Conservation (phyloP, 2,888 invertebrate species). For the Blera fallax region DNA sequence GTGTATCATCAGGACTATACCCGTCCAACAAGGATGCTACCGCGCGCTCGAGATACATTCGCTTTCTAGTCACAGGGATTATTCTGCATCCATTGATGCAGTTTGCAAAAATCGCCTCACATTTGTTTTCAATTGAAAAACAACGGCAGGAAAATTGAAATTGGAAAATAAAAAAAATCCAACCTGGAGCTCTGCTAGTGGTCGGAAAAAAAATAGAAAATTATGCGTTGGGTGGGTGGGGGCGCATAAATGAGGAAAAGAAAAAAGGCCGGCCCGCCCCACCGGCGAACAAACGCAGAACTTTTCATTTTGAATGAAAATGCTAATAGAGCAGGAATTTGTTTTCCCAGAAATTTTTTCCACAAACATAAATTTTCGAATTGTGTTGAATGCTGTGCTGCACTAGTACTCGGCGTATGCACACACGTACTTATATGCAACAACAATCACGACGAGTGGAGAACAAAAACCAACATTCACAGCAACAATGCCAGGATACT, state of each 20-base stretch:
- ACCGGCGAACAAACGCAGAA: constrained; percentile 49
- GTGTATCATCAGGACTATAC: constrained; percentile 19
- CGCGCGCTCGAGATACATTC: not conserved
- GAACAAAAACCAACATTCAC: constrained; percentile 54
- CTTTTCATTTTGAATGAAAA: constrained; percentile 60
- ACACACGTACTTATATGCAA: constrained; percentile 11
- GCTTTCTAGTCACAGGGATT: constrained; percentile 46
- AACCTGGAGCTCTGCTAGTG: not conserved
- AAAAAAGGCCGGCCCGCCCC: not conserved
- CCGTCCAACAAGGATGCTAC: not conserved
- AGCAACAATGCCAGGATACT: constrained; percentile 60
- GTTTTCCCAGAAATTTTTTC: constrained; percentile 65
- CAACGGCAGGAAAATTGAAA: constrained; percentile 56
- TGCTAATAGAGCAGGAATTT: constrained; percentile 65
- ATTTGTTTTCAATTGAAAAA: constrained; percentile 58
- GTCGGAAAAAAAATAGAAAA: constrained; percentile 15
- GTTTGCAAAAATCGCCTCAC: constrained; percentile 56
- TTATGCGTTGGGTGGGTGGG: constrained; percentile 43
- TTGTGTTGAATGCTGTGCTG: constrained; percentile 17
- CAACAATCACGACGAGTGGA: constrained; percentile 48
- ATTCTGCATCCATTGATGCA: constrained; percentile 43
- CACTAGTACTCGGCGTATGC: not conserved
- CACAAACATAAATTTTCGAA: constrained; percentile 64
- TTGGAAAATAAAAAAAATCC: constrained; percentile 29
- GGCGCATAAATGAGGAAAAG: constrained; percentile 1